Evolutionary conservation across 2,888 invertebrate species (phyloP).

Genomic region (Aproaerema taeniolella): DNA sequence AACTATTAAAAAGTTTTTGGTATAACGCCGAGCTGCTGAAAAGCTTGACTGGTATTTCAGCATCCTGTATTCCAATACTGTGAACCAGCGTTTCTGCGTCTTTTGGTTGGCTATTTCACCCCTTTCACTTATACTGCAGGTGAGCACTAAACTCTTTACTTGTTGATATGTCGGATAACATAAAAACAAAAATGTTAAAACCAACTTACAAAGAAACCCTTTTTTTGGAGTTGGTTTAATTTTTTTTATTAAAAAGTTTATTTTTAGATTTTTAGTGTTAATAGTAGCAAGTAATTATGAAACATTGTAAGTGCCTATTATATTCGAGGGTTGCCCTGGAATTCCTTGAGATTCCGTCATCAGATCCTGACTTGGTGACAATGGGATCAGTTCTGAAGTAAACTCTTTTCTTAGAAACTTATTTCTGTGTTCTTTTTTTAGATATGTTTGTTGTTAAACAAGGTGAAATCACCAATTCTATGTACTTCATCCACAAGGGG

Average conservation of each 20-base stretch:
- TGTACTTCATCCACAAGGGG: constrained; percentile 59
- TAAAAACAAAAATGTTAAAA: too few relatives aligned
- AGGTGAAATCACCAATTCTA: constrained; percentile 50
- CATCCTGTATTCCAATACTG: constrained; percentile 46
- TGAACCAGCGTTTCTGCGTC: constrained; percentile 53
- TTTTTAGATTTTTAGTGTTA: not conserved
- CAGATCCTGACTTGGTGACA: too few relatives aligned
- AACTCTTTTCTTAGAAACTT: not conserved
- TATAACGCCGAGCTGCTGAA: not conserved
- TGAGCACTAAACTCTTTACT: constrained; percentile 19
- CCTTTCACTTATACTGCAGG: constrained; percentile 49
- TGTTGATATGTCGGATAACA: not conserved
- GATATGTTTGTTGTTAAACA: constrained; percentile 58
- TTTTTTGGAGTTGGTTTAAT: too few relatives aligned
- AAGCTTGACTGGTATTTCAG: constrained; percentile 29
- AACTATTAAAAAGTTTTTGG: not conserved
- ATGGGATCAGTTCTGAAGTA: too few relatives aligned
- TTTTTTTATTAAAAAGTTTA: not conserved
- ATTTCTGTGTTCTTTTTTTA: constrained; percentile 18
- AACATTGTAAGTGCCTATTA: not conserved
- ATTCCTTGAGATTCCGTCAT: too few relatives aligned
- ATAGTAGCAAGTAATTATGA: not conserved
- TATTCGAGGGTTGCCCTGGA: not conserved
- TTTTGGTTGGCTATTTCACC: constrained; percentile 50
- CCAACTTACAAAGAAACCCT: too few relatives aligned